Base-by-base conservation (phyloP, 2,888 invertebrate genomes). In the Melanotus villosus region DNA sequence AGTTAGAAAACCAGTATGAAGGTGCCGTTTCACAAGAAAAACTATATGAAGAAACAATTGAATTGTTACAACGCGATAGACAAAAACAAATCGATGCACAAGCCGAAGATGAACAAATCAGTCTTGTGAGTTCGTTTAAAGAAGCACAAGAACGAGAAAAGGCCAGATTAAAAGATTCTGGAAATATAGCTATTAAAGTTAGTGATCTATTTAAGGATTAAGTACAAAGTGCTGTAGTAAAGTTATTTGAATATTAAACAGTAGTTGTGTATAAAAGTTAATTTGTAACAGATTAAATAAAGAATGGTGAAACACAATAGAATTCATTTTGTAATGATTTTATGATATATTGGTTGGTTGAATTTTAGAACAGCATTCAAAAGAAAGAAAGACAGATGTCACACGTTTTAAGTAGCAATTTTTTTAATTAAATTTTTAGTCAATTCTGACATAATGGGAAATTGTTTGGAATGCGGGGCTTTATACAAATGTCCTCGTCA, bases 11-110 rank as follows among this genome's bases (percentile, higher is more conserved):
- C 0, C 87, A 89, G 78, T 56, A 72, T 57, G 16, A 54, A 4
- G 88, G 88, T 0, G 81, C 87, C 2, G 76, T 87, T 23, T 87
- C 88, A 75, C 85, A 86, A 12, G 87, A 89, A 45, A 79, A 82
- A 66, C 78, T 87, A 7, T 84, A 84, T 69, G 83, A 85, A 38
- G 80, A 84, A 0, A 83, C 86, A 0, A 65, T 83, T n/a, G 84
- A 84, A 45, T 73, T 84, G 47, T 65, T 85, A 5, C 77, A 81
- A 3, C 80, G 82, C 34, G 80, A 80, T 72, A 59, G 63, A 43
- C 62, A 71, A 34, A 59, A 65, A 62, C 54, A 57, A 19, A 23
- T 7, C 3, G 7, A n/a, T 23, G 38, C 6, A 21, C 19, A 63
- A 18, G 23, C 59, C 32, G 52, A 52, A 12, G 59, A 63, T 12